A percentile compares a stretch with the other conserved stretches of the same genome.
Conservation (phyloP, 2,113 vertebrate genomes). For the Hypocryptadius cinnamomeus region DNA sequence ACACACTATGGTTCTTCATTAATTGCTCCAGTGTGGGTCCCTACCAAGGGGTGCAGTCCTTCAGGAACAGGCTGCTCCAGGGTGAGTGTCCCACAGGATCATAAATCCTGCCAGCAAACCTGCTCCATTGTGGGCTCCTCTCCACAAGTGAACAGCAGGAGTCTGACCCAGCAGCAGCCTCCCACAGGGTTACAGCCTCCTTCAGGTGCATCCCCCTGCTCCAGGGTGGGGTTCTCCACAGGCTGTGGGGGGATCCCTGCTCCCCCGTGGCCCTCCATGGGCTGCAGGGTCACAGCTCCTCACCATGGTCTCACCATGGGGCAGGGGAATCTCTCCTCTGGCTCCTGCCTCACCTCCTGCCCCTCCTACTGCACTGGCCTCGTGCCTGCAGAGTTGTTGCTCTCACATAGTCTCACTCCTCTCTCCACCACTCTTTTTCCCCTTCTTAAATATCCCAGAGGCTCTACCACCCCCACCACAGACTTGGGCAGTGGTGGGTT, state of each 20-base stretch:
- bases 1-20: fast-evolving
- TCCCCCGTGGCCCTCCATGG: not conserved
- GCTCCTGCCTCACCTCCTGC: not conserved
- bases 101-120: not conserved
- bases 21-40: not conserved
- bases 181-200: not conserved
- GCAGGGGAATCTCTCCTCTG: not conserved
- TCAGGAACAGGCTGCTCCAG: not conserved
- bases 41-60: not conserved
- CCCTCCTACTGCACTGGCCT: not conserved
- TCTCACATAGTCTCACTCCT: not conserved
- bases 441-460: not conserved
- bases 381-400: not conserved
- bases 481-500: fast-evolving
- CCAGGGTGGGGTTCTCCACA: not conserved
- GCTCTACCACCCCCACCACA: not conserved
- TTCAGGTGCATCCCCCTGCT: not conserved
- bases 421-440: not conserved
- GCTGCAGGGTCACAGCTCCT: not conserved
- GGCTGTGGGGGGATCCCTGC: not conserved
- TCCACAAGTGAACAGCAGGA: not conserved
- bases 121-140: not conserved
- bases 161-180: not conserved
- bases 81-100: not conserved
- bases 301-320: fast-evolving